Percentiles rank a stretch among this genome's conserved stretches.
These are phyloP conservation scores for Callospermophilus lateralis DNA, from an alignment of 2,113 vertebrate genomes.

Conservation along the genomic window DNA sequence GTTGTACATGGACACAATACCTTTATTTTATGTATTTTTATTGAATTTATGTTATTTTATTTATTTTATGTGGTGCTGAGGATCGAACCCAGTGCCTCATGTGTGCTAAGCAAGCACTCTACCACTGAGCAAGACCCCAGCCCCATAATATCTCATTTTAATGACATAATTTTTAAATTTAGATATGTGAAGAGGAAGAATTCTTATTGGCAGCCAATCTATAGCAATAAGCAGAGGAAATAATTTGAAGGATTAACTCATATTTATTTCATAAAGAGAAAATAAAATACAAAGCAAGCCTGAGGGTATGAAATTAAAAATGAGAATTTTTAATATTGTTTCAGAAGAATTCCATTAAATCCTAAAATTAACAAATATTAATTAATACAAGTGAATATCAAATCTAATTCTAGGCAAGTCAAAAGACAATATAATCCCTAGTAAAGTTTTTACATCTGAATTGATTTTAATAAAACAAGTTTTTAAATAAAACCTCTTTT, in stretches of 20 bases:
- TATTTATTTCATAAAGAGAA: constrained; percentile 62
- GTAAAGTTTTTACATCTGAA: constrained; percentile 29
- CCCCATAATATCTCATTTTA: not conserved
- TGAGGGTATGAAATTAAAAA: not conserved
- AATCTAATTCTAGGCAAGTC: constrained; percentile 46
- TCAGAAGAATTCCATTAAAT: constrained; percentile 59
- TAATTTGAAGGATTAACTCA: constrained; percentile 51
- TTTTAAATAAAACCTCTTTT: not conserved
- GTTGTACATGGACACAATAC: too few relatives aligned
- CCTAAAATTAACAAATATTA: constrained; percentile 62
- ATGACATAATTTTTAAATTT: not conserved
- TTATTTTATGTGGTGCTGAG: too few relatives aligned
- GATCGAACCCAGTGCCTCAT: too few relatives aligned
- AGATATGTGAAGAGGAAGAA: not conserved
- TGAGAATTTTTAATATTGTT: constrained; percentile 44
- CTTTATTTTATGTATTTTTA: too few relatives aligned
- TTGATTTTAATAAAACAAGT: constrained; percentile 40
- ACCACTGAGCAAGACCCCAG: too few relatives aligned
- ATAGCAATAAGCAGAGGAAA: constrained; percentile 17
- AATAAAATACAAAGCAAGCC: not conserved
- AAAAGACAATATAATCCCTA: not conserved
- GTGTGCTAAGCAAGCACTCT: too few relatives aligned
- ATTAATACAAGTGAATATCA: constrained; percentile 42
- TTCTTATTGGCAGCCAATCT: not conserved
- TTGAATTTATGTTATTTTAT: too few relatives aligned